Conservation (phyloP, 1,140 invertebrate genomes). For the Palaemon carinicauda region DNA sequence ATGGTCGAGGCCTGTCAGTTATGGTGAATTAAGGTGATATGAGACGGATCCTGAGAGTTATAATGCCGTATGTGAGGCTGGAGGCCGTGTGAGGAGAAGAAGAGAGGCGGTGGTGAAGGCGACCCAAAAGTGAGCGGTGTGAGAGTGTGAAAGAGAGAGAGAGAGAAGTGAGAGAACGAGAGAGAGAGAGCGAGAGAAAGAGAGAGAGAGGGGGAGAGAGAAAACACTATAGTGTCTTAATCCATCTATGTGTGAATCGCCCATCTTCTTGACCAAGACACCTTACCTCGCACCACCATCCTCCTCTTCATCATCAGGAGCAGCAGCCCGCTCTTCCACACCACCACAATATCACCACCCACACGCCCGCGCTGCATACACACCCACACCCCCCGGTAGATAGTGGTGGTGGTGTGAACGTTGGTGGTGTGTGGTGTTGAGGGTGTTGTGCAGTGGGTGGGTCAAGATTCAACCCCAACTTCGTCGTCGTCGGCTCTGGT, state of each 20-base stretch:
- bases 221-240: too few relatives aligned
- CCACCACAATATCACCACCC: background rate
- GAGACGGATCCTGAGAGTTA: background rate
- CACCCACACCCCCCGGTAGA: background rate
- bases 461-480: too few relatives aligned
- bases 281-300: too few relatives aligned
- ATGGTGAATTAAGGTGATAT: background rate
- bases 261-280: too few relatives aligned
- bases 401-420: conserved; percentile 3
- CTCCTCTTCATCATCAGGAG: too few relatives aligned
- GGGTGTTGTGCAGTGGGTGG: background rate
- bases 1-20: background rate
- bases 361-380: background rate
- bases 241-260: too few relatives aligned
- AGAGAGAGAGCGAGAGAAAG: background rate
- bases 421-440: background rate
- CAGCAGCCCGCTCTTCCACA: background rate
- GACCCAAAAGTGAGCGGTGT: too few relatives aligned
- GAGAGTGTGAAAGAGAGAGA: too few relatives aligned
- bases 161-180: too few relatives aligned
- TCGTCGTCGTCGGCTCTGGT: too few relatives aligned
- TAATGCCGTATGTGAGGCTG: background rate
- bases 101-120: background rate
- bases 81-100: background rate
- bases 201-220: too few relatives aligned